phyloP scores from a whole-genome alignment of 2,888 invertebrate genomes.

The Acrocera orbiculus region DNA sequence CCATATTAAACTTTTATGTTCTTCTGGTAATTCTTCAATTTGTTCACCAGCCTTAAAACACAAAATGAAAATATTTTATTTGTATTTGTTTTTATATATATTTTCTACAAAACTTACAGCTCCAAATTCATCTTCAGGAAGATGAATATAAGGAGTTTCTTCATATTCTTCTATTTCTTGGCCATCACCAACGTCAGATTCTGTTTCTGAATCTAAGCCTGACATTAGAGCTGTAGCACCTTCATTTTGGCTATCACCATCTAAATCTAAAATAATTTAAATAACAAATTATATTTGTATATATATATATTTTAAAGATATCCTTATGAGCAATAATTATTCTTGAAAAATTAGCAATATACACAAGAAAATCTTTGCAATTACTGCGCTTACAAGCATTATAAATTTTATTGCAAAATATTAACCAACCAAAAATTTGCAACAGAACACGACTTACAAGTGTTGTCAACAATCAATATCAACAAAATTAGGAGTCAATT shows the following conservation, averaged over 20 bases:
- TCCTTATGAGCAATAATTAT: too few species aligned
- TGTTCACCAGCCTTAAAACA: constrained; percentile 52
- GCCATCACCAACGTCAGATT: constrained; percentile 35
- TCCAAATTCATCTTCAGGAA: constrained; percentile 42
- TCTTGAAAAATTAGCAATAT: too few species aligned
- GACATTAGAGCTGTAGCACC: constrained; percentile 34
- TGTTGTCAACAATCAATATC: too few species aligned
- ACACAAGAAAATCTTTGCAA: too few species aligned
- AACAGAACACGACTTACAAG: too few species aligned
- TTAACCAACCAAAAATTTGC: too few species aligned
- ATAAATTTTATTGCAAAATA: too few species aligned
- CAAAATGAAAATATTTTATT: background rate
- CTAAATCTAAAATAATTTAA: constrained; percentile 38
- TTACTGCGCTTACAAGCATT: too few species aligned
- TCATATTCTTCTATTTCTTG: constrained; percentile 30
- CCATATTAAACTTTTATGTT: constrained; percentile 91
- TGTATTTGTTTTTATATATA: background rate
- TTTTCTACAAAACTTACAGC: constrained; percentile 23
- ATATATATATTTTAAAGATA: background rate
- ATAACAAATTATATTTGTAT: background rate
- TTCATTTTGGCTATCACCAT: constrained; percentile 53
- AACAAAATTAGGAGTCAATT: too few species aligned
- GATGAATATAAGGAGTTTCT: constrained; percentile 42
- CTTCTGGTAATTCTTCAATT: constrained; percentile 82
- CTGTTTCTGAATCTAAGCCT: constrained; percentile 36